These are phyloP conservation scores for Cheilosia vulpina DNA, from an alignment of 2,888 invertebrate species.

Conservation along the genomic window DNA sequence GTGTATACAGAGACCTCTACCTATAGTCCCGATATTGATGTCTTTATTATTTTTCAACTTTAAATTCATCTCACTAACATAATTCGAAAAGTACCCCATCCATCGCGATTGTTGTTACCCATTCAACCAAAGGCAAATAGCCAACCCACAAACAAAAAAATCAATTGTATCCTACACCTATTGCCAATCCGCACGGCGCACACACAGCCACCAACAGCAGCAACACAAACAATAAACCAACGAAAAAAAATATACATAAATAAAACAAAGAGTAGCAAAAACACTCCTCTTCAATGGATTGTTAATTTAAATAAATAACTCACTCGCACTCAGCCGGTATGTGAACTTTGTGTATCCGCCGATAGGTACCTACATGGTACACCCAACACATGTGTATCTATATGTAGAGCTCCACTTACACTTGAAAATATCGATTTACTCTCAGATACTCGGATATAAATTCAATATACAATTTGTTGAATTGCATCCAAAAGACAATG, in stretches of 20 bases:
- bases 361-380: background rate
- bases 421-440: constrained; percentile 59
- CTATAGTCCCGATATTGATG: constrained; percentile 16
- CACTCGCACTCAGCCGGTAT: constrained; percentile 47
- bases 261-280: constrained; percentile 39
- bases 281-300: constrained; percentile 54
- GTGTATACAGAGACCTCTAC: background rate
- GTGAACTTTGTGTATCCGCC: constrained; percentile 26
- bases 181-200: constrained; percentile 9
- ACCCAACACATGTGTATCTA: background rate
- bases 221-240: constrained; percentile 28
- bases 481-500: constrained; percentile 34
- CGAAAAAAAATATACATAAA: constrained; percentile 5
- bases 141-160: constrained; percentile 22
- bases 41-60: constrained; percentile 44
- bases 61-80: constrained; percentile 40
- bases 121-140: constrained; percentile 5
- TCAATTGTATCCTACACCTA: constrained; percentile 41
- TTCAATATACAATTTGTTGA: constrained; percentile 32
- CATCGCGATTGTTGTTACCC: constrained; percentile 3
- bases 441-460: background rate
- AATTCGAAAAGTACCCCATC: constrained; percentile 28
- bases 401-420: constrained; percentile 39
- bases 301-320: constrained; percentile 67
- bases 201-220: constrained; percentile 20